Percentiles rank a stretch among this genome's conserved stretches.
phyloP scores from a whole-genome alignment of 1,140 invertebrate genomes.

The Chironomus striatipennis region DNA sequence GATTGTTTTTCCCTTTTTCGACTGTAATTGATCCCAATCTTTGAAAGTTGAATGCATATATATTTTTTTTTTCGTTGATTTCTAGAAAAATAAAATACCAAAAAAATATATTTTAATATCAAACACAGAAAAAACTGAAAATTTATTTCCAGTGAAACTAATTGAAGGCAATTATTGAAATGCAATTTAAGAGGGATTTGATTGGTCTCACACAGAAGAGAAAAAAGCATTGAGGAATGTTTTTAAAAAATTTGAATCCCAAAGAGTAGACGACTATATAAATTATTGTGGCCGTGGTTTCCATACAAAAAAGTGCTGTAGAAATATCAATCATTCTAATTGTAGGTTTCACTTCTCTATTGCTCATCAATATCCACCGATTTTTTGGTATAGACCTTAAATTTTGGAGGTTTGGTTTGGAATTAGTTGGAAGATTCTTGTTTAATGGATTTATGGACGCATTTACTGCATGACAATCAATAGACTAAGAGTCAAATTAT shows the following conservation, averaged over 20 bases:
- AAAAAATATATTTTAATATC: no score
- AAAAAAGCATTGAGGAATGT: no score
- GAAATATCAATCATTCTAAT: constrained; percentile 23
- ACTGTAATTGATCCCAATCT: constrained; percentile 17
- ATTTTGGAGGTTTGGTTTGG: no score
- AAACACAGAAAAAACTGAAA: background rate
- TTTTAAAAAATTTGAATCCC: no score
- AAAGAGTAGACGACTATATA: no score
- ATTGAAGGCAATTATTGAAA: constrained; percentile 20
- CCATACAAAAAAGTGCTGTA: background rate
- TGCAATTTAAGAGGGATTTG: background rate
- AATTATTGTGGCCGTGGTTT: background rate
- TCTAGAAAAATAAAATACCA: no score
- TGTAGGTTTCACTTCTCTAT: constrained; percentile 6
- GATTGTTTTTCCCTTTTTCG: constrained; percentile 11
- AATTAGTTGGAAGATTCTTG: no score
- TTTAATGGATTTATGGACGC: no score
- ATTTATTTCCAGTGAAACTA: constrained; percentile 21
- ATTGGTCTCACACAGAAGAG: background rate
- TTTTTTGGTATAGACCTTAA: background rate
- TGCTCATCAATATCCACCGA: constrained; percentile 11
- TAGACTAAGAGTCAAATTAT: no score
- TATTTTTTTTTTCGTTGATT: background rate
- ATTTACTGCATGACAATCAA: no score
- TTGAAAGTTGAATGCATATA: background rate